Conservation (phyloP, 2,797 vertebrate genomes). For the Oceanodroma leucorhoa region DNA sequence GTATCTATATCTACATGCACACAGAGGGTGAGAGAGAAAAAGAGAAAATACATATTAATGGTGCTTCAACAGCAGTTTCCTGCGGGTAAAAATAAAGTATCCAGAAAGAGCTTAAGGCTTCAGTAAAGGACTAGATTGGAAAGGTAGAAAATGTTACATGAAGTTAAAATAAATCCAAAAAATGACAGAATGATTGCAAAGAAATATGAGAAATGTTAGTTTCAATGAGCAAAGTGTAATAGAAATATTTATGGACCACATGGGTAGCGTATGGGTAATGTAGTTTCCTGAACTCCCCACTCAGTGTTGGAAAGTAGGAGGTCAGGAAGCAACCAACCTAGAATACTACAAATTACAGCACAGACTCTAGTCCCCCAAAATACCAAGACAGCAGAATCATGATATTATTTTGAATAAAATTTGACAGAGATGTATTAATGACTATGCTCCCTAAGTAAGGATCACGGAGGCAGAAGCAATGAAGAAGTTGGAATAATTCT, state of each 20-base stretch:
- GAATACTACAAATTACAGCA: background rate
- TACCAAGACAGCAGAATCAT: constrained; percentile 17
- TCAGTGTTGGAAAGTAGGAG: background rate
- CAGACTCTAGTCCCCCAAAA: background rate
- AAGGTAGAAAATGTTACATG: background rate
- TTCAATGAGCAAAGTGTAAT: background rate
- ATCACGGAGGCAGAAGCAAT: background rate
- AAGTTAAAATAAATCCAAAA: background rate
- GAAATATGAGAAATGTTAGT: background rate
- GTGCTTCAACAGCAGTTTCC: background rate
- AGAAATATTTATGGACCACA: background rate
- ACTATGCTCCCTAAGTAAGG: background rate
- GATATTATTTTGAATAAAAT: constrained; percentile 22
- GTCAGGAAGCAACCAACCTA: background rate
- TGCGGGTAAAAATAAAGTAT: background rate
- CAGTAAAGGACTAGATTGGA: background rate
- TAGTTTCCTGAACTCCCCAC: background rate
- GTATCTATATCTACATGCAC: background rate
- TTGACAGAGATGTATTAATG: background rate
- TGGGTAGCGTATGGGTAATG: background rate
- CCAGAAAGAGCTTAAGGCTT: background rate
- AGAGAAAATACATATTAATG: background rate
- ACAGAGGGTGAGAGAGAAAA: background rate
- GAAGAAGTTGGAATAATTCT: background rate
- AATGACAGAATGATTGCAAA: background rate